Evolutionary conservation across 2,113 vertebrate species (phyloP), one percentile per base, ranked within the genome.

Genomic region (Zonotrichia leucophrys): DNA sequence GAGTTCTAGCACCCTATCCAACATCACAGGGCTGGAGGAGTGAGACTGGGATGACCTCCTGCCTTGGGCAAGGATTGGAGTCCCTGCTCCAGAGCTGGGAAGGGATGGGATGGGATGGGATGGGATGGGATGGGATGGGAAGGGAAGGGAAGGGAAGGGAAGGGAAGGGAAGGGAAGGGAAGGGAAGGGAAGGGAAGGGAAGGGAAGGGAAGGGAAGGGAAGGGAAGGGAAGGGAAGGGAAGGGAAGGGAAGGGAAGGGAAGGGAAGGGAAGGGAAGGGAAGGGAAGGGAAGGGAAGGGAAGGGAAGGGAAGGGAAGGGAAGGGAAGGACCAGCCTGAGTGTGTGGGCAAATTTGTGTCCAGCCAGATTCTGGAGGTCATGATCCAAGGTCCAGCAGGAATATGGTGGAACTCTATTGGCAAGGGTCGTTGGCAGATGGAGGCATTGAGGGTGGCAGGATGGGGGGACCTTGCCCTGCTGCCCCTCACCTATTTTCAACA

Each of bases 341-440:
- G 7, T 15, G 17, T 15, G 12, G 10, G 3, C 2, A 93, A 75
- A 86, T 39, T 27, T n/a, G 37, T 91, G 37, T 46, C 55, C 2
- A 4, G 25, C 1, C 50, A 87, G 21, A 68, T 53, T 64, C 39
- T n/a, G 27, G 41, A 87, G 25, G 17, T 62, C 58, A 46, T 41
- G 53, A 41, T 68, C 37, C 62, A 79, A 84, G 39, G 37, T 81
- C 41, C 50, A 60, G 14, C 23, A 89, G 50, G 12, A 53, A 31
- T 55, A 56, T 91, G 69, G 41, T 4, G 1, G 22, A 68, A 78
- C 9, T 5, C 24, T 53, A 18, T 4, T 88, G 49, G 35, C 1
- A 1, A 59, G 7, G 15, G 46, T 35, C 1, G 0, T 1, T 52
- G 17, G 4, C 15, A 7, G 6, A 22, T 0, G 3, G 17, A 21